A percentile compares a stretch with the other conserved stretches of the same genome.
phyloP scores from a whole-genome alignment of 2,888 invertebrate species.

The Amiota mariae region DNA sequence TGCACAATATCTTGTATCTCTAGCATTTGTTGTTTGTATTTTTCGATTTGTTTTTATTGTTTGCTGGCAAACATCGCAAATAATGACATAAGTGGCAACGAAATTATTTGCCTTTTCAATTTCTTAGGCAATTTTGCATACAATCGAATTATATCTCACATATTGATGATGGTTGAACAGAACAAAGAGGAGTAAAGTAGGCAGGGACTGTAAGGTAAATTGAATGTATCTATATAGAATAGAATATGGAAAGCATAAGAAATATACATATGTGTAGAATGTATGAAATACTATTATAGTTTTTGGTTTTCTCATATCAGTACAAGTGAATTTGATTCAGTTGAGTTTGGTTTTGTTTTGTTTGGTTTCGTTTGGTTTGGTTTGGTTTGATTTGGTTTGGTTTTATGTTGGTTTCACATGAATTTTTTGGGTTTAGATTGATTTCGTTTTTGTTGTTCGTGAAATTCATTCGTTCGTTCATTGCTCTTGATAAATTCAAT shows the following conservation, averaged over 20 bases:
- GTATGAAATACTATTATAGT: not conserved
- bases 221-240: not conserved
- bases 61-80: slow-evolving; percentile 11
- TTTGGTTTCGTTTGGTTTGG: not conserved
- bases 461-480: not conserved
- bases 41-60: slow-evolving; percentile 13
- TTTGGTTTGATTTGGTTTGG: slow-evolving; percentile 2
- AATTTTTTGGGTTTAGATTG: not conserved
- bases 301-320: not conserved
- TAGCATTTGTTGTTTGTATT: not conserved
- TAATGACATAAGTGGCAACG: slow-evolving; percentile 29
- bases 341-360: not conserved
- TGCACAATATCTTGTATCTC: not conserved
- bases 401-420: not conserved
- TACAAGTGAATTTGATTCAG: not conserved
- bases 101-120: slow-evolving; percentile 59
- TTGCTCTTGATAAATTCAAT: slow-evolving; percentile 12
- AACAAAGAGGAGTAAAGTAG: not conserved
- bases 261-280: no score
- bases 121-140: slow-evolving; percentile 63
- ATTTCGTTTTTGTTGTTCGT: not conserved
- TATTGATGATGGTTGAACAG: not conserved
- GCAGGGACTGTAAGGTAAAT: not conserved
- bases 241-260: not conserved
- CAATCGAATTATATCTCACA: slow-evolving; percentile 49